Evolutionary conservation across 2,113 vertebrate species (phyloP).

Genomic region (Lampris megalopsis): DNA sequence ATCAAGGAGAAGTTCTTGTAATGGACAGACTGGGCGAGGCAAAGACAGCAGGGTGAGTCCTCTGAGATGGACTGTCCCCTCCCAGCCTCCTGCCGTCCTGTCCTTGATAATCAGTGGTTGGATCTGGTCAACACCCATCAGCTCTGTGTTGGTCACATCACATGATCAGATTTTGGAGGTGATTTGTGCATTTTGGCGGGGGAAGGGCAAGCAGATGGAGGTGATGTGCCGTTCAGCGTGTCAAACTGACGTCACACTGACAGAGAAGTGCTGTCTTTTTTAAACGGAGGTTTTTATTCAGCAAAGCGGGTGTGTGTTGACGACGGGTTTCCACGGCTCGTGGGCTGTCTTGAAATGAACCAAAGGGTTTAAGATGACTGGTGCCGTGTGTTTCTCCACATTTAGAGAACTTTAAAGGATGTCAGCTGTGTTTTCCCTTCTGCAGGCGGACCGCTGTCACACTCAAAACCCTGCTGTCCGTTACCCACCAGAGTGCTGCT

Average conservation of each 20-base stretch:
- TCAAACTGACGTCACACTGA: background rate
- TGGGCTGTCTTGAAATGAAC: slow-evolving; percentile 15
- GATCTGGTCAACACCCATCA: too few species aligned
- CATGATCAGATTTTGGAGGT: background rate
- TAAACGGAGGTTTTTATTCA: background rate
- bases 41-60: too few species aligned
- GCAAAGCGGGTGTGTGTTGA: background rate
- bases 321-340: slow-evolving; percentile 11
- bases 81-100: too few species aligned
- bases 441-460: slow-evolving; percentile 35
- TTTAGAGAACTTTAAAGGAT: background rate
- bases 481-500: background rate
- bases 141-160: background rate
- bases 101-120: too few species aligned
- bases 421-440: slow-evolving; percentile 13
- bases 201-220: background rate
- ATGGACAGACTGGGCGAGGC: too few species aligned
- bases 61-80: too few species aligned
- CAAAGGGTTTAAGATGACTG: slow-evolving; percentile 31
- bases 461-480: slow-evolving; percentile 39
- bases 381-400: background rate
- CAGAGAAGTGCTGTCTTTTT: background rate
- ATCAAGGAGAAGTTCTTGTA: too few species aligned
- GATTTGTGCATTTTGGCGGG: background rate
- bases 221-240: slow-evolving; percentile 18